Evolutionary conservation across 2,797 vertebrate species (phyloP), one percentile per base, ranked within the genome.

Genomic region (Pelodytes ibericus): DNA sequence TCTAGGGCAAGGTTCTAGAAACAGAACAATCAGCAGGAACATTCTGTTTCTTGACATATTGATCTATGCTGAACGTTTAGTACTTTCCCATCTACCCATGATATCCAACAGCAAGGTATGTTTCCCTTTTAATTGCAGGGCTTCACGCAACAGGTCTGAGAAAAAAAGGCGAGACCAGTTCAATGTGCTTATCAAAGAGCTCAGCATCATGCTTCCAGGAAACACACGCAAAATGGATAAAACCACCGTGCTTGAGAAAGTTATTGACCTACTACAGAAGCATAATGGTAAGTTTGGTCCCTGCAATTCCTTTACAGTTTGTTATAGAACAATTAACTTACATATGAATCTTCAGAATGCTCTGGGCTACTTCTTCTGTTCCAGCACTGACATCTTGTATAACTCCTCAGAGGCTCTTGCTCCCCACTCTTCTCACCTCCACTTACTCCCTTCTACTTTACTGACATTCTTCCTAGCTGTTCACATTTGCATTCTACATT

Each of bases 121-220:
- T 44, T 44, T 44, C n/a, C 18, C 13, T 44, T 44, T 3, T 44
- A 44, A 44, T 44, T 44, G 41, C 41, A 94, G 92, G 90, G 92
- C 91, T 83, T 92, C 91, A 0, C 87, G 92, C 83, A 94, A 93
- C 82, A 93, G 91, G 84, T 94, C 92, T 84, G 92, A 94, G 85
- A 94, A 94, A 86, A 94, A 94, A 79, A 90, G 92, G 72, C 90
- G 92, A 0, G 91, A 94, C 84, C 92, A 94, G 82, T 94, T 94
- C 86, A 94, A 94, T 85, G 85, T 93, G 77, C 92, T 94, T 81
- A 93, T 94, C 85, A 94, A 93, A 85, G 91, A 94, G 79, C 91
- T 93, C 71, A 90, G 90, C 81, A 90, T 89, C 77, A 94, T 94
- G 91, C 90, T 94, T 82, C 91, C 92, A 26, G 92, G 90, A 68